Evolutionary conservation across 2,888 invertebrate genomes (phyloP), one percentile per base, ranked within the genome.

Genomic region (Erpobdella octoculata): DNA sequence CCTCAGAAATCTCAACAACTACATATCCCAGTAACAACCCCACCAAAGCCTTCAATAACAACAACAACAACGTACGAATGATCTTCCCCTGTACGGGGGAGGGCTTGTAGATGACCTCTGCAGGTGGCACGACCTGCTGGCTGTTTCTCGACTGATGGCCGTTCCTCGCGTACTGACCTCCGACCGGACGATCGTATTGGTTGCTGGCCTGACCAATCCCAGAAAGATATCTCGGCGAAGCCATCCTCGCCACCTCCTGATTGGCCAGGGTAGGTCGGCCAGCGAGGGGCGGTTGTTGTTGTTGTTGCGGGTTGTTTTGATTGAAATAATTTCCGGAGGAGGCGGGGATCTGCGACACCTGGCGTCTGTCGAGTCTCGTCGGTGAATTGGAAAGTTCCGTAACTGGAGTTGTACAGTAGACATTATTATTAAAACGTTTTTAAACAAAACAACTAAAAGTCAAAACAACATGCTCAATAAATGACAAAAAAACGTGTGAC

Each of bases 101-200:
- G 4, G 72, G 72, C 33, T 69, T 70, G 59, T 72, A 72, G n/a
- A 72, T 48, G 0, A 68, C 65, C 48, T 72, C 72, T 1, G 48
- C 72, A 58, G 72, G 73, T 38, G 68, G 73, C 9, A 59, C 62
- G 36, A 53, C 66, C 46, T 72, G 72, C 33, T 70, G 72, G 48
- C 62, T 72, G 33, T 48, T 71, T 37, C 70, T 41, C n/a, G n/a
- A n/a, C 31, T 38, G 25, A n/a, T 64, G 48, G 25, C 62, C 71
- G 33, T 62, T 31, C 18, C 68, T 46, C 21, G 53, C 18, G 18
- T 53, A 53, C 8, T 53, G 6, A 6, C 21, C 21, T 9, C 21
- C 53, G 18, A 12, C 15, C 6, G 12, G 53, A 53, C 53, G 53
- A 12, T 3, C 53, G 53, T 25, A 21, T 1, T 21, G 21, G 8